Evolutionary conservation across 1,140 invertebrate species (phyloP).

Genomic region (Zaprionus africanus): DNA sequence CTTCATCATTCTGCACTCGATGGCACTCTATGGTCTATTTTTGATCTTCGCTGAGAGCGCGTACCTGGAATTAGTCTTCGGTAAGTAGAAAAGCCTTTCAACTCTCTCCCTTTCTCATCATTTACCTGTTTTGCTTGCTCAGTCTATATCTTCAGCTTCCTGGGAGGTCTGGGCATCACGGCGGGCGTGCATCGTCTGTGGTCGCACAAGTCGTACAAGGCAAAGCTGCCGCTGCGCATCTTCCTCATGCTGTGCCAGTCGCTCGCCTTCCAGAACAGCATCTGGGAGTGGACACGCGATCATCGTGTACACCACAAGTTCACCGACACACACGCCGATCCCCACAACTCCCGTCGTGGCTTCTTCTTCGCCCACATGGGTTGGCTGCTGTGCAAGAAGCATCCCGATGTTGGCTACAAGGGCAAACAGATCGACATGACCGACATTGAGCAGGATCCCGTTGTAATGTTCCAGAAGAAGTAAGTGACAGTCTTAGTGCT

Average conservation of each 20-base stretch:
- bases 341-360: constrained; percentile 88
- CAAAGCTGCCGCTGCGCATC: constrained; percentile 88
- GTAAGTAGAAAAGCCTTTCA: constrained; percentile 84
- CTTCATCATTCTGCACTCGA: constrained; percentile 88
- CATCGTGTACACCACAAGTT: constrained; percentile 89
- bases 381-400: constrained; percentile 87
- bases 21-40: constrained; percentile 88
- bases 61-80: constrained; percentile 86
- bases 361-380: constrained; percentile 89
- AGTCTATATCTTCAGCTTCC: constrained; percentile 65
- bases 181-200: constrained; percentile 94
- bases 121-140: neutral
- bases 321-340: constrained; percentile 88
- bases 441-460: constrained; percentile 89
- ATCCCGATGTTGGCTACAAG: constrained; percentile 87
- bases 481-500: constrained; percentile 60
- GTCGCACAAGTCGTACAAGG: constrained; percentile 93
- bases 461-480: constrained; percentile 90
- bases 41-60: constrained; percentile 87
- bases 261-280: constrained; percentile 86
- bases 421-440: constrained; percentile 89
- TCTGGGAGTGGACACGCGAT: constrained; percentile 86
- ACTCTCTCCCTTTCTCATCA: neutral
- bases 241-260: constrained; percentile 85
- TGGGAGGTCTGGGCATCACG: constrained; percentile 89